Conservation (phyloP, 2,888 invertebrate species). For the Thumatha senex region DNA sequence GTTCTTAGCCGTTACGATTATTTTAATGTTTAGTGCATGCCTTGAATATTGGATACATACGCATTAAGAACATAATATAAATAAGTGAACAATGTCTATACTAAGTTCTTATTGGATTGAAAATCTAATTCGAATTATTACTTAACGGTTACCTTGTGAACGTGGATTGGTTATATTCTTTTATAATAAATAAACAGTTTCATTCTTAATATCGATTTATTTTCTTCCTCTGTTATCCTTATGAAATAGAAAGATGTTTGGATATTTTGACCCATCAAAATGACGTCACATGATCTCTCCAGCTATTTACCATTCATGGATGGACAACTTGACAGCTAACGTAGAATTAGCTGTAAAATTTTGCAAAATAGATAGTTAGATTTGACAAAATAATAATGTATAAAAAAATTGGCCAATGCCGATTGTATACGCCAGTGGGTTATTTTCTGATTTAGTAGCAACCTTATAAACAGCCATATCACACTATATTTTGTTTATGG, state of each 20-base stretch:
- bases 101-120: conserved; percentile 12
- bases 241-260: conserved; percentile 3
- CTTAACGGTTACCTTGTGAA: conserved; percentile 18
- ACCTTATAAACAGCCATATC: too few relatives aligned
- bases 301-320: too few relatives aligned
- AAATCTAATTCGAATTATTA: conserved; percentile 4
- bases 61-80: conserved; percentile 12
- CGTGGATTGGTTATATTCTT: conserved; percentile 16
- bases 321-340: too few relatives aligned
- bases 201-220: conserved; percentile 21
- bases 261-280: too few relatives aligned
- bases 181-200: conserved; percentile 21
- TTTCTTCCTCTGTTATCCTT: conserved; percentile 10
- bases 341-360: too few relatives aligned
- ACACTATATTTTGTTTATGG: too few relatives aligned
- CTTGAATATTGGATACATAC: conserved; percentile 13
- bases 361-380: too few relatives aligned
- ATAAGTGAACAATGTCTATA: conserved; percentile 9
- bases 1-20: not conserved
- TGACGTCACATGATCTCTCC: too few relatives aligned
- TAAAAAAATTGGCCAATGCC: too few relatives aligned
- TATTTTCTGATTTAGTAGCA: too few relatives aligned
- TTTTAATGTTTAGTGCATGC: conserved; percentile 18
- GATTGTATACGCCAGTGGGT: too few relatives aligned
- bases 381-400: too few relatives aligned